Conservation (phyloP, 2,113 vertebrate species). For the Trichechus manatus region DNA sequence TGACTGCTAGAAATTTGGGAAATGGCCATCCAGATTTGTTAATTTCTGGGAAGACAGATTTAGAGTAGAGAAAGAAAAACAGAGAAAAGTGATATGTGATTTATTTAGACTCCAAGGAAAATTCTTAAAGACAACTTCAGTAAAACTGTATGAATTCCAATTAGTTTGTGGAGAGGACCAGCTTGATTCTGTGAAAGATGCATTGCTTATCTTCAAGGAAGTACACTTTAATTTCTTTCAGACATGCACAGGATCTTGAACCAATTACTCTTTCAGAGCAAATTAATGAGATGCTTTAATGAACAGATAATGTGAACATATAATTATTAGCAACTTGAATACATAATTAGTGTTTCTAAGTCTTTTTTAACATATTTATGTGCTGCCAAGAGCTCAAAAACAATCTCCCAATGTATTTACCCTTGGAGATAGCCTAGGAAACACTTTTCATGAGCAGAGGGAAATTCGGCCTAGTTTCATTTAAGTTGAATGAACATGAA, state of each 20-base stretch:
- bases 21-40: not conserved
- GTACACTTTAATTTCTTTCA: conserved; percentile 66
- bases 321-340: conserved; percentile 75
- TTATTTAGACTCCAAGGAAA: conserved; percentile 13
- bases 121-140: conserved; percentile 40
- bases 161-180: conserved; percentile 42
- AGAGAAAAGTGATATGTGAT: not conserved
- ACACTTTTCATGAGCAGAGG: not conserved
- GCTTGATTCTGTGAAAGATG: conserved; percentile 42
- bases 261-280: conserved; percentile 69
- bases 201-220: conserved; percentile 68
- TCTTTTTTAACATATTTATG: conserved; percentile 60
- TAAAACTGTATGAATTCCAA: conserved; percentile 63
- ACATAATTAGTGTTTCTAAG: conserved; percentile 60
- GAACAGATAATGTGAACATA: conserved; percentile 75
- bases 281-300: conserved; percentile 78
- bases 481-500: not conserved
- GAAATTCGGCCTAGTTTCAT: not conserved
- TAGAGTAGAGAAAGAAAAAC: not conserved
- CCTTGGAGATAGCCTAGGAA: conserved; percentile 19
- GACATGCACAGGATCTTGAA: conserved; percentile 69
- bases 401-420: conserved; percentile 20
- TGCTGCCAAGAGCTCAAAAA: conserved; percentile 59
- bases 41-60: not conserved
- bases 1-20: not conserved